Evolutionary conservation across 2,113 vertebrate genomes (phyloP).

Genomic region (Toxostoma redivivum): DNA sequence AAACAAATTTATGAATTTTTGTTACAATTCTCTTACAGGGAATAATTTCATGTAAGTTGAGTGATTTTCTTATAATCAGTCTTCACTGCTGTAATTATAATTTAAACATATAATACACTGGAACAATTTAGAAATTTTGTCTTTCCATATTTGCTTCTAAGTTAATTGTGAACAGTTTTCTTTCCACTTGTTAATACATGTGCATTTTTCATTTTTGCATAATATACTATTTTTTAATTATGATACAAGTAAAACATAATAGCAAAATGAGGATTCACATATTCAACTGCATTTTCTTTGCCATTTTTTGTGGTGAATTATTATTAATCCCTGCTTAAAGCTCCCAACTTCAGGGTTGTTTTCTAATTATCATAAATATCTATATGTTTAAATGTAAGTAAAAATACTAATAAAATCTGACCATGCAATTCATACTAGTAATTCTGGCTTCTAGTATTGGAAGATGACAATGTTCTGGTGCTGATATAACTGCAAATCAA

Average conservation of each 20-base stretch:
- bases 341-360: background rate
- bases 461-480: background rate
- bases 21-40: background rate
- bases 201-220: background rate
- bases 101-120: background rate
- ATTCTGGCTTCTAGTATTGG: background rate
- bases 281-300: background rate
- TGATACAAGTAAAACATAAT: background rate
- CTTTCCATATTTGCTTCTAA: background rate
- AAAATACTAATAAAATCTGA: background rate
- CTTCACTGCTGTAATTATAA: background rate
- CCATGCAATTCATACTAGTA: background rate
- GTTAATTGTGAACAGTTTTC: background rate
- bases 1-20: background rate
- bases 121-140: background rate
- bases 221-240: background rate
- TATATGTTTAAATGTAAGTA: background rate
- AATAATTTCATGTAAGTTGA: background rate
- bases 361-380: background rate
- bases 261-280: background rate
- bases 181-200: background rate
- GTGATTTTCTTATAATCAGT: background rate
- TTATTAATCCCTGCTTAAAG: background rate
- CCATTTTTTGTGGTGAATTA: background rate
- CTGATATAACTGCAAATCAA: background rate